Conservation (phyloP, 2,113 vertebrate genomes). For the Eulemur macaco region DNA sequence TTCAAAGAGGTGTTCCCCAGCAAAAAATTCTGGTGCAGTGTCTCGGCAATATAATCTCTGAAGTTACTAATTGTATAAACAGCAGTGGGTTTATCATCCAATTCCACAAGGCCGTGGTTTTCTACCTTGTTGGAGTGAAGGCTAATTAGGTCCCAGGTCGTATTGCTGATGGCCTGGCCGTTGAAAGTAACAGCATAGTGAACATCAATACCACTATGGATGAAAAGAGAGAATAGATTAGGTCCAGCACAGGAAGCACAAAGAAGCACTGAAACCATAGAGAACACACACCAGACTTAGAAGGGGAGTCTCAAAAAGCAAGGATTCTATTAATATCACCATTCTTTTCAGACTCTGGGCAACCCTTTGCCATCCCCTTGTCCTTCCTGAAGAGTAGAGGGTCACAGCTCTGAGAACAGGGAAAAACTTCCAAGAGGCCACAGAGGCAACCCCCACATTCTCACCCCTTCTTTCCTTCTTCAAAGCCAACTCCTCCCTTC, state of each 20-base stretch:
- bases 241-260: background rate
- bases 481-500: background rate
- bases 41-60: conserved; percentile 86
- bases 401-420: background rate
- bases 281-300: background rate
- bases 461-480: background rate
- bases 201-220: conserved; percentile 86
- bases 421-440: background rate
- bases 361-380: background rate
- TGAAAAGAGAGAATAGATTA: conserved; percentile 65
- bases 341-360: background rate
- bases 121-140: conserved; percentile 94
- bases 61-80: conserved; percentile 89
- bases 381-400: background rate
- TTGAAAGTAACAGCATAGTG: conserved; percentile 90
- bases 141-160: conserved; percentile 92
- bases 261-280: background rate
- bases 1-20: conserved; percentile 87
- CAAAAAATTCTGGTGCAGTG: conserved; percentile 88
- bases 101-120: conserved; percentile 85
- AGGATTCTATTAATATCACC: background rate
- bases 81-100: conserved; percentile 87
- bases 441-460: background rate
- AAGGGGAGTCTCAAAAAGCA: background rate
- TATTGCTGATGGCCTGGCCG: conserved; percentile 88